Percentiles rank a stretch among this genome's conserved stretches.
Evolutionary conservation across 2,113 vertebrate species (phyloP).

Genomic region (Rynchops niger): DNA sequence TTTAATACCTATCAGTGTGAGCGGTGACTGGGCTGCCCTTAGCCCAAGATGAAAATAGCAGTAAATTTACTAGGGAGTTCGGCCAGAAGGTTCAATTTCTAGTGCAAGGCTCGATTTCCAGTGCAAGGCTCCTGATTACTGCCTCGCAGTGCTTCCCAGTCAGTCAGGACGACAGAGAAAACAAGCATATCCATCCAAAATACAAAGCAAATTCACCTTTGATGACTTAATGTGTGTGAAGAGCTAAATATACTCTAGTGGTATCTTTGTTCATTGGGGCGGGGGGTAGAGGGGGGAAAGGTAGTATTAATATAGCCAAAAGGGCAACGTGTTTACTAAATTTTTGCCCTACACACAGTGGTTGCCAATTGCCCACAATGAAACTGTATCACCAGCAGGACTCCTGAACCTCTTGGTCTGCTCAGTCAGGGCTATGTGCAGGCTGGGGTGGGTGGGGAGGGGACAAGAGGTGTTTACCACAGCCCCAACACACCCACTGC

Average conservation of each 20-base stretch:
- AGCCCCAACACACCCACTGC: not conserved
- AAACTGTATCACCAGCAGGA: not conserved
- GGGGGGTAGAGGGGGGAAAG: too few species aligned
- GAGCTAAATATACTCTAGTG: not conserved
- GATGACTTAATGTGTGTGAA: not conserved
- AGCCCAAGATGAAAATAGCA: conserved; percentile 19
- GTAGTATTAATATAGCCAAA: not conserved
- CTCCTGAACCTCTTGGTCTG: not conserved
- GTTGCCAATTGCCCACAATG: not conserved
- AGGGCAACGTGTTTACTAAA: not conserved
- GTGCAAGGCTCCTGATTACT: not conserved
- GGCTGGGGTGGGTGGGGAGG: not conserved
- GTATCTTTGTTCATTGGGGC: not conserved
- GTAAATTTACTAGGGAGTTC: conserved; percentile 12
- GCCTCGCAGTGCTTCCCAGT: not conserved
- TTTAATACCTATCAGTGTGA: conserved; percentile 1
- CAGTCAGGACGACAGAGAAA: not conserved
- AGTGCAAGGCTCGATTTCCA: not conserved
- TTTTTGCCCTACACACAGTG: not conserved
- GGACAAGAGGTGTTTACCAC: not conserved
- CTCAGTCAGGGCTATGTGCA: accelerated
- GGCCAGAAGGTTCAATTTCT: conserved; percentile 35
- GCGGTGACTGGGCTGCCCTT: conserved; percentile 52
- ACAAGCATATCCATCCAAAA: not conserved
- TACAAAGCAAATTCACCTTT: not conserved